Percentiles rank a stretch among this genome's conserved stretches.
phyloP scores from a whole-genome alignment of 2,888 invertebrate species.

The Eupithecia inturbata region DNA sequence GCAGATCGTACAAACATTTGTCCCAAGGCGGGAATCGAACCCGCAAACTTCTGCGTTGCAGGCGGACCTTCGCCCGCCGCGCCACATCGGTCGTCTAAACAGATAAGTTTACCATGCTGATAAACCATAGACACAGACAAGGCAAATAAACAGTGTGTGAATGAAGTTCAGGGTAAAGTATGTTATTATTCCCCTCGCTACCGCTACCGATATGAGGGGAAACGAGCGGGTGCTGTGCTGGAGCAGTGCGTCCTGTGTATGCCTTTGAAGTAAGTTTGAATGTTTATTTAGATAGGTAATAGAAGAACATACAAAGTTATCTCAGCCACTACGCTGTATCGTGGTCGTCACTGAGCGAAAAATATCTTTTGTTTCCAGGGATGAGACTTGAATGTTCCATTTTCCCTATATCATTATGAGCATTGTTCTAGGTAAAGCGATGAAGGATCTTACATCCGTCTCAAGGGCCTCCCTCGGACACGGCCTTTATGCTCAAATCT shows the following conservation, averaged over 20 bases:
- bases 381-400: conserved; percentile 8
- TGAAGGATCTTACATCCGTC: conserved; percentile 12
- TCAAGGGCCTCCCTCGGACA: conserved; percentile 7
- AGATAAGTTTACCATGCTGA: too few relatives aligned
- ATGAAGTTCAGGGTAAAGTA: too few relatives aligned
- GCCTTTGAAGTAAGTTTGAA: background rate
- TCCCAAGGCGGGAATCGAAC: too few relatives aligned
- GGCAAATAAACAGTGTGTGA: too few relatives aligned
- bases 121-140: too few relatives aligned
- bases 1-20: too few relatives aligned
- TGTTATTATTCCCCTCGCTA: too few relatives aligned
- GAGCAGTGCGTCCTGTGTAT: background rate
- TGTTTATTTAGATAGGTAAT: background rate
- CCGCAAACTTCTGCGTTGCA: too few relatives aligned
- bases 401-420: conserved; percentile 13
- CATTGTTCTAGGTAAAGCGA: conserved; percentile 12
- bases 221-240: background rate
- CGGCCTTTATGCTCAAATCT: conserved; percentile 10
- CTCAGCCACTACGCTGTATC: background rate
- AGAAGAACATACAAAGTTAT: background rate
- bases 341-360: background rate
- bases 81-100: too few relatives aligned
- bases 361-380: background rate
- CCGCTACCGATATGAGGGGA: too few relatives aligned
- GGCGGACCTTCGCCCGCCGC: too few relatives aligned